These are phyloP conservation scores for Anabas testudineus DNA, from an alignment of 2,797 vertebrate species.

Conservation along the genomic window DNA sequence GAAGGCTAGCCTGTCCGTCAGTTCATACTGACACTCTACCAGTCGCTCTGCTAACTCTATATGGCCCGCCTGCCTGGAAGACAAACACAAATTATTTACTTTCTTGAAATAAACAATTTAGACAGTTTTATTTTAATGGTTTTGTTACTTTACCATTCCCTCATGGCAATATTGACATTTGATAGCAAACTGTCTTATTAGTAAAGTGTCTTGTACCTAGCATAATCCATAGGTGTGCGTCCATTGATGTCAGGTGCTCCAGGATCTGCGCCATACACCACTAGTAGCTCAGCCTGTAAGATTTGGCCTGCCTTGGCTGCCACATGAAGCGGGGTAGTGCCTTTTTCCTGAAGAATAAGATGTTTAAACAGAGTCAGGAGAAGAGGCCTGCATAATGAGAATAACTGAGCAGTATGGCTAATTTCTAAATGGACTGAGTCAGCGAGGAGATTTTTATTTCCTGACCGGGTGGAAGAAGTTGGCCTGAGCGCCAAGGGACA, in stretches of 20 bases:
- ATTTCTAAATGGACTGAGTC: constrained; percentile 14
- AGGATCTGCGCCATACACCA: constrained; percentile 95
- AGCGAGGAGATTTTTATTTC: constrained; percentile 8
- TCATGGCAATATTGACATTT: not conserved
- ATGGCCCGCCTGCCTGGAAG: constrained; percentile 92
- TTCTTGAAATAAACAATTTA: not conserved
- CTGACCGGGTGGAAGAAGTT: constrained; percentile 98
- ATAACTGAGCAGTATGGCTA: constrained; percentile 14
- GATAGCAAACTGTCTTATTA: not conserved
- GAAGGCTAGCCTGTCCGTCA: constrained; percentile 95
- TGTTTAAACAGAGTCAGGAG: constrained; percentile 37
- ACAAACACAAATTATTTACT: constrained; percentile 14
- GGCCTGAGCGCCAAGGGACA: constrained; percentile 96
- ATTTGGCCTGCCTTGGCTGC: constrained; percentile 96
- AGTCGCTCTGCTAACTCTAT: constrained; percentile 93
- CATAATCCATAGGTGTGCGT: constrained; percentile 96
- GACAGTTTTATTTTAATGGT: too few species aligned
- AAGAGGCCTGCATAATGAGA: not conserved
- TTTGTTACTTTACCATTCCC: not conserved
- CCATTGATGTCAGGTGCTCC: constrained; percentile 96
- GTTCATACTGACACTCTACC: constrained; percentile 97
- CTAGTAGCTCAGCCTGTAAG: constrained; percentile 94
- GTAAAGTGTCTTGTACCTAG: constrained; percentile 84
- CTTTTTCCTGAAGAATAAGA: constrained; percentile 88
- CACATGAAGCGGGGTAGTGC: constrained; percentile 95